Base-by-base conservation (phyloP, 2,797 vertebrate species). In the Ptychobarbus kaznakovi region DNA sequence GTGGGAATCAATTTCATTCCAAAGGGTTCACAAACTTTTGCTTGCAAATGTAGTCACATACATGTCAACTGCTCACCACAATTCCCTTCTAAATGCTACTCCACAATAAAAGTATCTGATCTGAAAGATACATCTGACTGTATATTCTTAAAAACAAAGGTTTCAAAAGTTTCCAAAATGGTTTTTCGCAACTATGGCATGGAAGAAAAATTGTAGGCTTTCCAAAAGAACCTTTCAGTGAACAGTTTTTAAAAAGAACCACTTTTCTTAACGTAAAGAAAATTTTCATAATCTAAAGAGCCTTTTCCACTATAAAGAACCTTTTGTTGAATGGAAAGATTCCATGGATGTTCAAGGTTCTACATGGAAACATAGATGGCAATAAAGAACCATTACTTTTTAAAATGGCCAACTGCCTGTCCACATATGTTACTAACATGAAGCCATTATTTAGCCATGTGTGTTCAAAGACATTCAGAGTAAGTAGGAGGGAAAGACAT, bases 381-480 rank as follows among this genome's bases (percentile, higher is more conserved):
- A 32, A 66, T 35, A 66, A 66, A 65, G 28, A 66, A 66, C 28
- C 6, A 9, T 66, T 25, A 3, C 3, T 63, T 15, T 35, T 69
- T 69, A 1, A 69, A 22, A 78, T 16, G 76, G 40, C 35, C 75
- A 78, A 9, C 2, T 58, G 74, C 20, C 32, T 15, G 35, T 44
- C 15, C 56, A 78, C 22, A 28, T 12, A 40, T 40, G 15, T 20
- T 44, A 44, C 35, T 66, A 74, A 53, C 40, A 80, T 69, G 66
- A 84, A 65, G 80, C 63, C 66, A 82, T 68, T 22, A 51, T 80
- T 28, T 81, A 66, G 77, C 76, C 20, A 40, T 38, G 35, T 58
- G 53, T 44, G 70, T 83, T 75, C 53, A 65, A 85, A 82, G 58
- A 81, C 42, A 63, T 75, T 78, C 79, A 49, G 58, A 76, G 40